Base-by-base conservation (phyloP, 2,888 invertebrate genomes). In the Platycheirus rosarum region DNA sequence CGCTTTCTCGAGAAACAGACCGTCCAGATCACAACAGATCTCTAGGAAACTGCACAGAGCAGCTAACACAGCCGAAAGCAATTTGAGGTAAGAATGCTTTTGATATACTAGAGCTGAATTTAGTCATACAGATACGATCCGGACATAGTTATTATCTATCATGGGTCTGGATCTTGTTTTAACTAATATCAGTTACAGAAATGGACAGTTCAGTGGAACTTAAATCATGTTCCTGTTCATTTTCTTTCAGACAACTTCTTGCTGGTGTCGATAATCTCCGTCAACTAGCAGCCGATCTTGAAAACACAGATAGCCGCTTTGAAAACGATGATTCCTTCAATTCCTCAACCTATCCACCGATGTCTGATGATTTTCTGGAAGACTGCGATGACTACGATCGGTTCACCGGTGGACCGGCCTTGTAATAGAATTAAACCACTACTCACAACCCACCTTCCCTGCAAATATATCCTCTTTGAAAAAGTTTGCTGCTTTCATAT, bases 241-340 rank as follows among this genome's bases (percentile, higher is more conserved):
- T 8, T 51, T 46, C 5, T 46, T 60, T 76, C 13, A 94, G 94
- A 87, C 94, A 94, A 91, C 88, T 94, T 82, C 90, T 94, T 86
- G 91, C 91, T 76, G 94, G 94, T 49, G 94, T 94, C 62, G 93
- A 93, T 86, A 94, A 94, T 89, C 90, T 94, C 75, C 91, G 94
- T 86, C 91, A 93, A 86, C 92, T 94, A 89, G 94, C 94, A 16
- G 92, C 93, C 40, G 91, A 92, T 37, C 89, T 94, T 85, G 94
- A 94, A 86, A 93, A 92, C 86, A 89, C 92, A 87, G 92, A 93
- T 87, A 57, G 84, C 40, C 85, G 84, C 32, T 57, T 85, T 18
- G 86, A 86, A 48, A 85, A 79, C 48, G 86, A 86, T 79, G 86
- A 82, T 9, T 87, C 57, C 16, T 70, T 63, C 46, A 55, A 60